These are phyloP conservation scores for Drosophila asahinai DNA, from an alignment of 1,140 invertebrate species.

Conservation along the genomic window DNA sequence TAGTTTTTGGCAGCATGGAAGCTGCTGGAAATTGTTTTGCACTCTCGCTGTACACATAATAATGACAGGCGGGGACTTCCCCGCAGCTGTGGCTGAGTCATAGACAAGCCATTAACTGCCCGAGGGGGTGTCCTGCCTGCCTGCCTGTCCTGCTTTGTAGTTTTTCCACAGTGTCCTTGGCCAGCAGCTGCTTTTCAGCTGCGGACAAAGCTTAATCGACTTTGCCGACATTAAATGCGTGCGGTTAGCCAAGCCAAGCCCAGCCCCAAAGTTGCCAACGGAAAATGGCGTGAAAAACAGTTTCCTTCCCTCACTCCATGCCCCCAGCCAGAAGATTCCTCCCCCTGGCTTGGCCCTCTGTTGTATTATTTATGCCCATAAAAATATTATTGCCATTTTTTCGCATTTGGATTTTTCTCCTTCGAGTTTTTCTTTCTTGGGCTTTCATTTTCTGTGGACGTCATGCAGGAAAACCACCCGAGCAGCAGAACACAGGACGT, in stretches of 20 bases:
- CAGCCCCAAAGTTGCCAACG: constrained; percentile 13
- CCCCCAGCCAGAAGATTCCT: constrained; percentile 3
- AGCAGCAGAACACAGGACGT: constrained; percentile 28
- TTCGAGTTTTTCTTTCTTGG: not conserved
- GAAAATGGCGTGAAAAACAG: constrained; percentile 77
- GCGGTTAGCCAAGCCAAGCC: constrained; percentile 59
- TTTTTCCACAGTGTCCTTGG: constrained; percentile 10
- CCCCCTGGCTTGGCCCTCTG: constrained; percentile 22
- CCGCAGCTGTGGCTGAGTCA: constrained; percentile 53
- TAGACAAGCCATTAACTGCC: constrained; percentile 50
- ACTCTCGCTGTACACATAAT: constrained; percentile 52
- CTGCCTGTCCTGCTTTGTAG: not conserved
- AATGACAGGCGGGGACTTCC: constrained; percentile 35
- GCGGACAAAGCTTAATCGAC: constrained; percentile 74
- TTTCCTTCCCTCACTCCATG: constrained; percentile 15
- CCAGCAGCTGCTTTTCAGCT: constrained; percentile 46
- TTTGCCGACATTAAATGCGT: constrained; percentile 80
- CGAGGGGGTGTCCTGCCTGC: not conserved
- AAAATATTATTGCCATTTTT: constrained; percentile 84
- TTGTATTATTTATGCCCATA: constrained; percentile 82
- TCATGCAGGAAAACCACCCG: constrained; percentile 18
- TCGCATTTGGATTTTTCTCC: constrained; percentile 77
- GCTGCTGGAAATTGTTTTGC: constrained; percentile 68
- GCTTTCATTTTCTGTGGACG: constrained; percentile 7
- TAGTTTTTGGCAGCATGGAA: constrained; percentile 64